Base-by-base conservation (phyloP, 2,888 invertebrate genomes). In the Cantharis flavilabris region DNA sequence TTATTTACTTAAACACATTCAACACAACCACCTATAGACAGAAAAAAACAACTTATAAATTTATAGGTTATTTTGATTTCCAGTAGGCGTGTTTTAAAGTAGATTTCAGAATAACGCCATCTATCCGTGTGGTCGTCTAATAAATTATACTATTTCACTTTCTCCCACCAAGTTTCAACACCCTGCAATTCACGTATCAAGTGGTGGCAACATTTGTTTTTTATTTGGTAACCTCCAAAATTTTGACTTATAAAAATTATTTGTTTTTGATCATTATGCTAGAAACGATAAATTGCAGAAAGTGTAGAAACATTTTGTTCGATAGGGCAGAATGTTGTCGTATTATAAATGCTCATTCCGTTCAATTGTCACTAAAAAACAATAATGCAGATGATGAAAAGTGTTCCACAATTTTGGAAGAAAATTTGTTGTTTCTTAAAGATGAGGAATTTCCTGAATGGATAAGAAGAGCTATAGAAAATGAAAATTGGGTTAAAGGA, bases 401-500 rank as follows among this genome's bases (percentile, higher is more conserved):
- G n/a, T 84, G 84, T 81, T 73, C 75, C n/a, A 82, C 84, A 13
- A 30, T 84, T 69, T 73, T 49, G 16, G 82, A 84, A 13, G 82
- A 82, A 75, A 84, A 83, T 63, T 79, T 88, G 30, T 83, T 92
- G 78, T 92, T 90, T 82, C 82, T 93, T 64, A 86, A 87, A 75
- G 93, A 93, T 85, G 91, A 91, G n/a, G 85, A 85, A 76, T 83
- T 92, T 70, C 92, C 93, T 0, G 80, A 84, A 14, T 93, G 93
- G 93, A 90, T 93, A 74, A 88, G 85, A 77, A 74, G 81, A 28
- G 89, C 87, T 84, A 86, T 93, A 63, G 90, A 91, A 84, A 86
- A 88, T 75, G 90, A 91, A 80, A 87, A 90, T 71, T 94, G 93
- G 93, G 91, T 91, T 0, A 93, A 91, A 86, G 93, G 93, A n/a